Conservation (phyloP, 2,113 vertebrate species). For the Scolopax mira region DNA sequence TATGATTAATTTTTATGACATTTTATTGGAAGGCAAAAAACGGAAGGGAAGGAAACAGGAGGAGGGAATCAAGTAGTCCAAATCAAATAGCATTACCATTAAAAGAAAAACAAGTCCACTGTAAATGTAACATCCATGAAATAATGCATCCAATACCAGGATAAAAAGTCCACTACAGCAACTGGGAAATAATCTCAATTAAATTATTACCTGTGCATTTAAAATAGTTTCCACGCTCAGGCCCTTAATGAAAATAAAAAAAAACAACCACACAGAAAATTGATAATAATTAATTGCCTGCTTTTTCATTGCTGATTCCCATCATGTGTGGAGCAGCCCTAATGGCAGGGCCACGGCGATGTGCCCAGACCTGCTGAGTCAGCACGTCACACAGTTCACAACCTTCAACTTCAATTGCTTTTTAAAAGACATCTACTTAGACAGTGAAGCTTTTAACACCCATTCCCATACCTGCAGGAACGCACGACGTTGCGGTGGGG, state of each 20-base stretch:
- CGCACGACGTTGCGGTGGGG: background rate
- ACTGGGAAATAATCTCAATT: background rate
- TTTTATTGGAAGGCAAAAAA: constrained; percentile 13
- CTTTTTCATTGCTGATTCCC: background rate
- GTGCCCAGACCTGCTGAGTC: background rate
- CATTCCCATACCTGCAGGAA: background rate
- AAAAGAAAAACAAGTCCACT: background rate
- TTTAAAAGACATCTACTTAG: background rate
- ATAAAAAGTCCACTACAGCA: background rate
- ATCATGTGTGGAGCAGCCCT: background rate
- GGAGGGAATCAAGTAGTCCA: background rate
- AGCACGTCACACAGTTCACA: background rate
- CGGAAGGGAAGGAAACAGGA: constrained; percentile 8
- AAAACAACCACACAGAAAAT: background rate
- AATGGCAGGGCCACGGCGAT: background rate
- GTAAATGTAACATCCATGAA: background rate
- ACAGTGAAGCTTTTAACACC: accelerated
- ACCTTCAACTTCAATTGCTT: background rate
- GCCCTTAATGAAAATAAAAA: background rate
- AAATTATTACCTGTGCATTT: too few relatives aligned
- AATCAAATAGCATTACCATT: background rate
- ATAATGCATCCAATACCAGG: background rate
- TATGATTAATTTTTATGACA: constrained; percentile 6
- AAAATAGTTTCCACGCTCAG: accelerated
- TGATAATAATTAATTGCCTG: background rate